phyloP scores from a whole-genome alignment of 1,140 invertebrate species.

The Globodera rostochiensis region DNA sequence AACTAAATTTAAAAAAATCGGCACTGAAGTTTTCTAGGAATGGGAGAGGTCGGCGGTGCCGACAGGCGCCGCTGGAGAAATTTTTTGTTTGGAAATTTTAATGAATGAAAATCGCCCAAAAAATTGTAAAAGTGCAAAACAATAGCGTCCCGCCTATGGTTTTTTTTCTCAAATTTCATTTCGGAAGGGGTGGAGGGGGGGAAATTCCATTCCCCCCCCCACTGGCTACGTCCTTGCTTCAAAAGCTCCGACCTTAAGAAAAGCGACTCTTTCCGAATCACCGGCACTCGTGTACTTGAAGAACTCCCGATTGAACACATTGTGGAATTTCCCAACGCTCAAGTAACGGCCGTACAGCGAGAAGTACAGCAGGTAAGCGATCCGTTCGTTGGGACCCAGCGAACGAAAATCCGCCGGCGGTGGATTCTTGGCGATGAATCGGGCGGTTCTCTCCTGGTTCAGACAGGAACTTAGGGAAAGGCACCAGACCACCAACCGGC shows the following conservation, averaged over 20 bases:
- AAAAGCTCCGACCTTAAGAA: constrained; percentile 42
- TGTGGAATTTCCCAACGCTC: constrained; percentile 35
- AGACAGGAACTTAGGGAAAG: not conserved
- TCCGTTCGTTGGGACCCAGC: constrained; percentile 42
- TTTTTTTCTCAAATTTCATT: too few species aligned
- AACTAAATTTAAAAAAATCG: too few species aligned
- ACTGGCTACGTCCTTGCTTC: too few species aligned
- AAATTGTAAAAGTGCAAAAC: too few species aligned
- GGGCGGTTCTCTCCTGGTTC: constrained; percentile 16
- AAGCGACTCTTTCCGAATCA: constrained; percentile 39
- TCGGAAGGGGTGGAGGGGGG: too few species aligned
- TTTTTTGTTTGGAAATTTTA: too few species aligned
- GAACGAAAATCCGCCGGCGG: constrained; percentile 74
- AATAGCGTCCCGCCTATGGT: too few species aligned
- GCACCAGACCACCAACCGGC: constrained; percentile 2
- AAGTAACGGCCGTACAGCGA: constrained; percentile 49
- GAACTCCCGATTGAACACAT: constrained; percentile 54
- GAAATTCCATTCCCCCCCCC: too few species aligned
- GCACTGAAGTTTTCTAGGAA: too few species aligned
- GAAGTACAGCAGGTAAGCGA: constrained; percentile 52
- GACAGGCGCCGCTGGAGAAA: too few species aligned
- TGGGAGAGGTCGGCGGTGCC: too few species aligned
- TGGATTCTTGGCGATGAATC: constrained; percentile 21
- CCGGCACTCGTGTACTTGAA: constrained; percentile 45
- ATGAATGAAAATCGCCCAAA: too few species aligned